Base-by-base conservation (phyloP, 2,113 vertebrate genomes). In the Anolis carolinensis region DNA sequence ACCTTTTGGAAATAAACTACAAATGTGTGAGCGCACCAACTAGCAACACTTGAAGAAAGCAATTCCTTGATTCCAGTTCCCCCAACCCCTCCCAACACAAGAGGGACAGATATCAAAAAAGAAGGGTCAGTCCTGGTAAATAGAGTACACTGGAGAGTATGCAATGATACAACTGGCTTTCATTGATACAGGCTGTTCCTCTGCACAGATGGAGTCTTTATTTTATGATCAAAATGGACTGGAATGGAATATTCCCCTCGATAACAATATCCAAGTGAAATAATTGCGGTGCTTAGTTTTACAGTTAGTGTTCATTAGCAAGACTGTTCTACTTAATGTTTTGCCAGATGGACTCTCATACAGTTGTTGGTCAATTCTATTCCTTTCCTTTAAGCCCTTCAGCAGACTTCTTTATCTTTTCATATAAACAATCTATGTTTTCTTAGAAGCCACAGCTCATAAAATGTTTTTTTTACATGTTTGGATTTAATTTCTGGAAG, bases 251-350 rank as follows among this genome's bases (percentile, higher is more conserved):
- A 70, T 70, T 23, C 44, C 74, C 63, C 92, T 86, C 79, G 83
- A 89, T 87, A 93, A 89, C 78, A 89, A 92, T 80, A 7, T 1
- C 32, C 50, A 76, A 88, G 77, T 59, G 88, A 87, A 79, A 82
- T 9, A 91, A 92, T 11, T 44, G 32, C 63, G 36, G 21, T 78
- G 63, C 65, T 89, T 88, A 86, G 55, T 86, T 90, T 93, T 68
- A 72, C 86, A 90, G 63, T 30, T 86, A 91, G 74, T 92, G 23
- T 84, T 89, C 70, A 93, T 91, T 81, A 91, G 72, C 62, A 93
- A 90, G 93, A 92, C 73, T 67, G 82, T 89, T 90, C 87, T 74
- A 89, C 84, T 91, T 91, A 27, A 91, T 86, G 79, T 92, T 86
- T 89, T 86, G 21, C 80, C 91, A 94, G 85, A 90, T 79, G 77